Evolutionary conservation across 35 echinoderm and acorn worm species (phyloP).

Genomic region (Amphiura filiformis): DNA sequence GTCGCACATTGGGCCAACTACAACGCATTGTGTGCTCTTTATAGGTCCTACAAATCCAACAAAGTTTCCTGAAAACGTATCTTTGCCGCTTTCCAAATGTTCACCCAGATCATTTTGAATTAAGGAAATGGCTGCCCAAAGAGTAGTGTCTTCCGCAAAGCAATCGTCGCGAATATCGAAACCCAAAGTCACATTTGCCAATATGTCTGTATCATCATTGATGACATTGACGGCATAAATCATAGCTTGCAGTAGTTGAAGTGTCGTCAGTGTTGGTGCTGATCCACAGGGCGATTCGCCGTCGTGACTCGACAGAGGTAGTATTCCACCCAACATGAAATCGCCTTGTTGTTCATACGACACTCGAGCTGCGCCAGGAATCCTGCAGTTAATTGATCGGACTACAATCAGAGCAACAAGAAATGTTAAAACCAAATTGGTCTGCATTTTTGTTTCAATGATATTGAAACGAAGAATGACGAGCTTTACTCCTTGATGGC

Average conservation of each 20-base stretch:
- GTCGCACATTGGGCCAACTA: no score
- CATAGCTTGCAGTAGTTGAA: conserved; percentile 13
- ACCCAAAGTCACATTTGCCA: conserved; percentile 28
- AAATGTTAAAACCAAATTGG: no score
- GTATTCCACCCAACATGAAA: conserved; percentile 31
- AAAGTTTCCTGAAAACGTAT: background rate
- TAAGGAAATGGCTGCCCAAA: conserved; percentile 5
- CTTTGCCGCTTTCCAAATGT: background rate
- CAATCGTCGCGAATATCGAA: conserved; percentile 40
- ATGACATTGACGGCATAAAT: conserved; percentile 22
- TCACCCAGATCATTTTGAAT: background rate
- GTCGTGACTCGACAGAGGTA: background rate
- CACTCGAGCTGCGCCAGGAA: background rate
- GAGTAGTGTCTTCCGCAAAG: background rate
- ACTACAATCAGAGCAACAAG: background rate
- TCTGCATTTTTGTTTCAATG: no score
- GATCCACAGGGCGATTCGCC: background rate
- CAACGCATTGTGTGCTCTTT: no score
- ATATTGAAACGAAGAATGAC: no score
- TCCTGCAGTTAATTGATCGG: background rate
- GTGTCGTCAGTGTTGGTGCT: background rate
- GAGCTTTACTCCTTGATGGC: no score
- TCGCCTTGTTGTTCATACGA: conserved; percentile 14
- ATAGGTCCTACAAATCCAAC: no score
- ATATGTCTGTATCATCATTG: background rate